Base-by-base conservation (phyloP, 2,888 invertebrate species). In the Homarus gammarus region DNA sequence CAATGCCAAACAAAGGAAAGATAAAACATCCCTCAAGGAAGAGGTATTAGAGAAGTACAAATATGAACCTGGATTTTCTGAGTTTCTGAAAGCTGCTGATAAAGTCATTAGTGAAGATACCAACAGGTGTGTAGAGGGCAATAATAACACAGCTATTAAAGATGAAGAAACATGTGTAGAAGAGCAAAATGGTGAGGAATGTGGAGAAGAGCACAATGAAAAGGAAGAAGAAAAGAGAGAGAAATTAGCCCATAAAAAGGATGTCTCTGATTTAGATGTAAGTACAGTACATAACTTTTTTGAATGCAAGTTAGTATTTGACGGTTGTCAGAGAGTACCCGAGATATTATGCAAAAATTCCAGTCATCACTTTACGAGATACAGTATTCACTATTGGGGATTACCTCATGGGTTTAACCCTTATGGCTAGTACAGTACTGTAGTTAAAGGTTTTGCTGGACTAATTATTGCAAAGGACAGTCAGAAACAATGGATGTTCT, bases 31-130 rank as follows among this genome's bases (percentile, higher is more conserved):
- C 18, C 91, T 90, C 68, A 92, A 84, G 5, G 91, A 88, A 49
- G 56, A 96, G 93, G 94, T 96, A 84, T 93, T 97, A 15, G 95
- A 95, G 93, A 96, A 96, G 95, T 96, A 97, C 93, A 97, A 96
- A 94, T 96, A 97, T 94, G 98, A 99, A 94, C 97, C 98, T 40
- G 94, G 97, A 79, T 99, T 99, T 94, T 95, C 95, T 91, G 98
- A 99, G 94, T 99, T 98, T 93, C 95, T 99, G 93, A 96, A 97
- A 94, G 96, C 96, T n/a, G 98, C 98, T 94, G 95, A 96, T 77
- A 95, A 95, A 90, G 89, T 93, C 93, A 10, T 93, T 93, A 93
- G 93, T 92, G 93, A 93, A 94, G 93, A 93, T 94, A 96, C 96
- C 96, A 94, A 93, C 33, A 95, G 96, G 93, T 96, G 95, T 93